Evolutionary conservation across 2,888 invertebrate genomes (phyloP).

Genomic region (Bruchidius siliquastri): DNA sequence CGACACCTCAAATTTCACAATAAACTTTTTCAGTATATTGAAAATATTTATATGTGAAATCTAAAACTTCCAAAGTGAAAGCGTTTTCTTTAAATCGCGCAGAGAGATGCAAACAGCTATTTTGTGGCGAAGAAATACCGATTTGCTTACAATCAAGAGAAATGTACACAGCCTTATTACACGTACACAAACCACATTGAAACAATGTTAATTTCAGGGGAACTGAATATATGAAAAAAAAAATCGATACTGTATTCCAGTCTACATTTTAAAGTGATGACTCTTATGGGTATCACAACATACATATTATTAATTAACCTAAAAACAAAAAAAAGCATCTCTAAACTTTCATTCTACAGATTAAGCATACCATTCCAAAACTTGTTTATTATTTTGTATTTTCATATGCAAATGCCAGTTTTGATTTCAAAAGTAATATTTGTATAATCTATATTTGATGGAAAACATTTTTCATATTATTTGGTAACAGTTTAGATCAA

Average conservation of each 20-base stretch:
- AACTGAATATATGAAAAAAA: background rate
- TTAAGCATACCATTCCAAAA: no score
- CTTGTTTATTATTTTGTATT: no score
- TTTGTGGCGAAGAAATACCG: slow-evolving; percentile 17
- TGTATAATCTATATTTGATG: background rate
- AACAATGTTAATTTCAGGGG: slow-evolving; percentile 2
- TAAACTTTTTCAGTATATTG: no score
- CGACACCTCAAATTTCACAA: background rate
- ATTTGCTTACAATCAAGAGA: slow-evolving; percentile 40
- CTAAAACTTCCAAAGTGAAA: background rate
- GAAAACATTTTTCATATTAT: background rate
- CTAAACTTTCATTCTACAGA: no score
- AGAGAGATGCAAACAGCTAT: background rate
- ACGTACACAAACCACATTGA: slow-evolving; percentile 48
- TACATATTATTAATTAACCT: no score
- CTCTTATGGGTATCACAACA: no score
- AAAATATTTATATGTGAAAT: no score
- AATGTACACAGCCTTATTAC: slow-evolving; percentile 49
- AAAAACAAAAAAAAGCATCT: no score
- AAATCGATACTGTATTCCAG: background rate
- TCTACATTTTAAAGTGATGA: background rate
- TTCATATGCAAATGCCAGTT: no score
- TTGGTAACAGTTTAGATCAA: background rate
- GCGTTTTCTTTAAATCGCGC: background rate
- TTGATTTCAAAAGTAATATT: no score